phyloP scores from a whole-genome alignment of 1,140 invertebrate genomes.

The Pinna nobilis region DNA sequence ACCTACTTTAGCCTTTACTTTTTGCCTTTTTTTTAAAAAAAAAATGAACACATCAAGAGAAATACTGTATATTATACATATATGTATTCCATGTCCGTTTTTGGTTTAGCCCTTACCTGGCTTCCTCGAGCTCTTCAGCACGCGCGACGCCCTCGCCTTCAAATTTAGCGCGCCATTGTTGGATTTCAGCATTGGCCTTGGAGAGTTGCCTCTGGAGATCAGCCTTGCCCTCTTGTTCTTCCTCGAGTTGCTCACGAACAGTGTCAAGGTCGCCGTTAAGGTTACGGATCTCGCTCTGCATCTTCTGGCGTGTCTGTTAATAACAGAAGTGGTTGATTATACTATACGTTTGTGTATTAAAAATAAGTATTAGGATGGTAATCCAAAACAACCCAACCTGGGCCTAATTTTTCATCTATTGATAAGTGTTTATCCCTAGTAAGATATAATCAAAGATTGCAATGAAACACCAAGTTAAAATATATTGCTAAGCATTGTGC shows the following conservation, averaged over 20 bases:
- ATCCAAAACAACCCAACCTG: neutral
- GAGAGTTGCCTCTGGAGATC: constrained; percentile 93
- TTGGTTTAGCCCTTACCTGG: constrained; percentile 82
- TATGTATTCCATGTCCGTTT: neutral
- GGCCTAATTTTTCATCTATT: too few species aligned
- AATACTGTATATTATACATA: too few species aligned
- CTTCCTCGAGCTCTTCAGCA: constrained; percentile 98
- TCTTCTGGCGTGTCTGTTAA: constrained; percentile 65
- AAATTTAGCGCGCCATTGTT: constrained; percentile 97
- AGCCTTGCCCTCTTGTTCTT: constrained; percentile 86
- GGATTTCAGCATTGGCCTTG: constrained; percentile 94
- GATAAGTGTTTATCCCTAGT: too few species aligned
- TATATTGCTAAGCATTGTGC: too few species aligned
- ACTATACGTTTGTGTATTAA: neutral
- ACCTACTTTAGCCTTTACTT: too few species aligned
- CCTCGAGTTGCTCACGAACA: constrained; percentile 94
- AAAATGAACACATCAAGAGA: too few species aligned
- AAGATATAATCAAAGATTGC: too few species aligned
- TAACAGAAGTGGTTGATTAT: neutral
- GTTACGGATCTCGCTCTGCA: constrained; percentile 80
- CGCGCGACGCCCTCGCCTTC: constrained; percentile 97
- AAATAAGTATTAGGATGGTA: neutral
- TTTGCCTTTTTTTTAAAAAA: too few species aligned
- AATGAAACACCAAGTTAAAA: too few species aligned
- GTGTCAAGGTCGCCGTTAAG: constrained; percentile 98